phyloP scores from a whole-genome alignment of 37 sponge, comb jelly and placozoan genomes.

The Oopsacas minuta region DNA sequence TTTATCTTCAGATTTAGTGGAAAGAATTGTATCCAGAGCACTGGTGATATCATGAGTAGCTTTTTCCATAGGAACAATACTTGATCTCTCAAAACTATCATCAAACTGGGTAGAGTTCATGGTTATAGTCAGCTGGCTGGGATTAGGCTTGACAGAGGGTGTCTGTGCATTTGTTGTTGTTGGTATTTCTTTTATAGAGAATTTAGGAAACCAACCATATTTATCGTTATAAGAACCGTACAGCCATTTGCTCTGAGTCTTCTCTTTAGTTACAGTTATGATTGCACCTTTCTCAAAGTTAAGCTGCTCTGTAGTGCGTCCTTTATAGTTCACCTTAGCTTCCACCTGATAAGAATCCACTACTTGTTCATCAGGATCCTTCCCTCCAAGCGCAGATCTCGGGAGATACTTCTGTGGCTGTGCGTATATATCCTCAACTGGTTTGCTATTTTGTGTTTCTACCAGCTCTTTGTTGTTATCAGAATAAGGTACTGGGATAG shows the following conservation, averaged over 20 bases:
- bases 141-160: not conserved
- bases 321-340: constrained; percentile 29
- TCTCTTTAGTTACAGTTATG: constrained; percentile 51
- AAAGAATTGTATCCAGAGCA: not conserved
- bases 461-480: not conserved
- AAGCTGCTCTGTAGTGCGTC: constrained; percentile 50
- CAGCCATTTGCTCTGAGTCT: constrained; percentile 21
- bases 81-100: not conserved
- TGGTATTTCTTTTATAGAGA: not conserved
- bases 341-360: constrained; percentile 11
- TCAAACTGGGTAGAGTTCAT: not conserved
- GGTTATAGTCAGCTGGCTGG: not conserved
- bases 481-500: not conserved
- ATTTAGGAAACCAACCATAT: not conserved
- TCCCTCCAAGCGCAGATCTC: not conserved
- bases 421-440: not conserved
- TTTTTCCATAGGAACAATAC: not conserved
- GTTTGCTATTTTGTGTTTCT: not conserved
- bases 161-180: not conserved
- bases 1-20: not conserved
- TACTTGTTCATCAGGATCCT: not conserved
- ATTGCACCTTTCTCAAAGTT: constrained; percentile 74
- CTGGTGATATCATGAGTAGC: not conserved
- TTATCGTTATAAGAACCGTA: not conserved
- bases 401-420: constrained; percentile 4